phyloP scores from a whole-genome alignment of 2,797 vertebrate species.

The Pipistrellus kuhlii region DNA sequence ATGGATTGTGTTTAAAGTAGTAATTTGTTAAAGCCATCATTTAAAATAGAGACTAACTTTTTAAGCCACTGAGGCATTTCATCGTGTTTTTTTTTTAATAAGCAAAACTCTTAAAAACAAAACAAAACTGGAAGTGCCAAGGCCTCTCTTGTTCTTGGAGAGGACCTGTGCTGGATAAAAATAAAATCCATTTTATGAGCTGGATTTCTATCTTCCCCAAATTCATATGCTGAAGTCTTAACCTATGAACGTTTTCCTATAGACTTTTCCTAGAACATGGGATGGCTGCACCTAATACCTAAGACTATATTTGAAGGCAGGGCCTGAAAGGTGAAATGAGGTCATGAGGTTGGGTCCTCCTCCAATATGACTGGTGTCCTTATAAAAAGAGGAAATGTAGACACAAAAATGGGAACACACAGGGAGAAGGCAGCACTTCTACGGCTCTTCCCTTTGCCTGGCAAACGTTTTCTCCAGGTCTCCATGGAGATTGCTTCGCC shows the following conservation, averaged over 20 bases:
- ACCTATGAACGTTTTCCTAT: background rate
- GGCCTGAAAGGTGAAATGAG: background rate
- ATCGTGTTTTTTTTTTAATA: constrained; percentile 16
- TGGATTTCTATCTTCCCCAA: background rate
- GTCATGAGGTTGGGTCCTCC: background rate
- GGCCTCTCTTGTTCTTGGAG: background rate
- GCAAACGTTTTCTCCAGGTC: background rate
- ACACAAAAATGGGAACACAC: background rate
- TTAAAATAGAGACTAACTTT: background rate
- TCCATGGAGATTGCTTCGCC: background rate
- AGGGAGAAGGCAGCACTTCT: background rate
- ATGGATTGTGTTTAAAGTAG: background rate
- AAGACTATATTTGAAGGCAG: background rate
- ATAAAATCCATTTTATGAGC: background rate
- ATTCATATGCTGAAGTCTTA: background rate
- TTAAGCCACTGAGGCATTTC: background rate
- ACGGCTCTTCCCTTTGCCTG: background rate
- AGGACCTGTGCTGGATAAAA: background rate
- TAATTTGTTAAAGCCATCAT: background rate
- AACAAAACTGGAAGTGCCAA: background rate
- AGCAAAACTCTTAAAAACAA: background rate
- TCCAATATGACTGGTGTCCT: background rate
- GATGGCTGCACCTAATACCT: background rate
- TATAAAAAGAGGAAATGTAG: background rate
- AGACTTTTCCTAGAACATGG: background rate